Percentiles rank a stretch among this genome's conserved stretches.
Evolutionary conservation across 2,888 invertebrate species (phyloP).

Genomic region (Callyntrura guangdongensis): DNA sequence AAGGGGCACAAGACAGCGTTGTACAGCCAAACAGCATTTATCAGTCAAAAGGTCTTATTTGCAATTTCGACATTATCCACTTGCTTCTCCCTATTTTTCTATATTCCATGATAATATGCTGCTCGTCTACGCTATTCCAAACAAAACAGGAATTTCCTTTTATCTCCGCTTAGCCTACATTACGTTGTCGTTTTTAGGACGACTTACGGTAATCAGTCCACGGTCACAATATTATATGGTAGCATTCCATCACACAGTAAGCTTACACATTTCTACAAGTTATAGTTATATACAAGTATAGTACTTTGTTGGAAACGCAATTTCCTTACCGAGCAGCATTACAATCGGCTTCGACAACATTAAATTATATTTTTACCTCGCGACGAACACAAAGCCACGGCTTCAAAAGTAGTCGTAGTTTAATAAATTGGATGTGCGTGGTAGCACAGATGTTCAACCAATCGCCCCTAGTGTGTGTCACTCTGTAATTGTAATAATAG

Average conservation of each 20-base stretch:
- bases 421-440: too few species aligned
- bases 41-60: constrained; percentile 71
- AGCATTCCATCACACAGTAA: not conserved
- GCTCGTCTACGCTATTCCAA: not conserved
- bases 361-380: too few species aligned
- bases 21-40: constrained; percentile 68
- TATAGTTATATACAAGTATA: not conserved
- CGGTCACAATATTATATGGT: not conserved
- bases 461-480: too few species aligned
- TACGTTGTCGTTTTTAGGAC: constrained; percentile 35
- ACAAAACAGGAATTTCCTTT: constrained; percentile 63
- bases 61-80: constrained; percentile 63
- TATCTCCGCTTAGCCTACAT: constrained; percentile 52
- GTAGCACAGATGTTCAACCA: too few species aligned
- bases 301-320: not conserved
- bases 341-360: too few species aligned
- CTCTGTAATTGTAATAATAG: too few species aligned
- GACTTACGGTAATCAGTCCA: constrained; percentile 1
- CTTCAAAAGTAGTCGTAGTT: too few species aligned
- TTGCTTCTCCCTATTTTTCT: constrained; percentile 7
- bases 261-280: not conserved
- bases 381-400: too few species aligned
- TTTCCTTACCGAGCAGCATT: not conserved
- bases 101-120: not conserved
- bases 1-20: constrained; percentile 51